Base-by-base conservation (phyloP, 2,888 invertebrate genomes). In the Lasioglossum lativentre region DNA sequence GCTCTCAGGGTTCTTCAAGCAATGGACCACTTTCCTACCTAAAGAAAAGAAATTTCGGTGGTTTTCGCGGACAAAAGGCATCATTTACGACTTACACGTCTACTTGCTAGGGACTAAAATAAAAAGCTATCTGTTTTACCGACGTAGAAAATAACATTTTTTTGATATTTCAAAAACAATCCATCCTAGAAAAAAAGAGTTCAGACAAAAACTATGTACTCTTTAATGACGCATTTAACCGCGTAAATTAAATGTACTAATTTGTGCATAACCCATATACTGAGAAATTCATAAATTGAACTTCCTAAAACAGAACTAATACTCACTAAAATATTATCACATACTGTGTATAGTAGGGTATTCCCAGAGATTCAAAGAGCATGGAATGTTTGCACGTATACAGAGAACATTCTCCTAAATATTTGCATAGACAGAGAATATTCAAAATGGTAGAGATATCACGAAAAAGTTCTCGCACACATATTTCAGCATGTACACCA, bases 351-450 rank as follows among this genome's bases (percentile, higher is more conserved):
- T 52, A n/a, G 23, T 52, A 52, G 52, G 52, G 52, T 27, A 27
- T 59, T 27, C 27, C 59, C 27, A 2, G 63, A 27, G 59, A 59
- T 59, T 59, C 59, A 63, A 14, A 59, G 27, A 27, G 59, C 59
- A 63, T 63, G 59, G 59, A 59, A 59, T 14, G 63, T 63, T 59
- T 63, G 63, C 63, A 63, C 63, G 63, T 63, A 63, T 30, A 63
- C 27, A 30, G 63, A 59, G 59, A 30, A 30, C 30, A 12, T 63
- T 59, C 16, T 63, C 63, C 27, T 30, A 63, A 30, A 30, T 63
- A 27, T 63, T 63, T 30, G 30, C 63, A 16, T 16, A 63, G 63
- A 6, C 30, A 6, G 6, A 6, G 16, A 16, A 30, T 27, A 16
- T 30, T 16, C 27, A 12, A n/a, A 59, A 14, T 27, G 59, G n/a